A percentile compares a stretch with the other conserved stretches of the same genome.
Conservation (phyloP, 2,888 invertebrate genomes). For the Crepidodera aurea region DNA sequence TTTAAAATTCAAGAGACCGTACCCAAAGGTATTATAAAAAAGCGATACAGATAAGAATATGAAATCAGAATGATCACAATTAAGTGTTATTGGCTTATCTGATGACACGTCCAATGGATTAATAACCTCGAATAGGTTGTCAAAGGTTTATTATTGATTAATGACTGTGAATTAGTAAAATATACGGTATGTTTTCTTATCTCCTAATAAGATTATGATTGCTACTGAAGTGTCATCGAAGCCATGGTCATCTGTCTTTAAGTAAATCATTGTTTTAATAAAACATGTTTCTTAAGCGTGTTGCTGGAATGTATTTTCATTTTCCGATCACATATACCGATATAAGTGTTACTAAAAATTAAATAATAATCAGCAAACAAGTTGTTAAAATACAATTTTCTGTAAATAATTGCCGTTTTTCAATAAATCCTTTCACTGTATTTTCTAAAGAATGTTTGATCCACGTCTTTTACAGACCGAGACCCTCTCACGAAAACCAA, state of each 20-base stretch:
- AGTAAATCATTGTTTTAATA: background rate
- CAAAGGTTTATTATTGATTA: constrained; percentile 29
- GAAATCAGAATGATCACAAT: constrained; percentile 12
- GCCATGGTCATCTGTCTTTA: constrained; percentile 15
- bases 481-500: background rate
- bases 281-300: too few relatives aligned
- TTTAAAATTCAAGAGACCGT: background rate
- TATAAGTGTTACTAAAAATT: too few relatives aligned
- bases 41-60: constrained; percentile 14
- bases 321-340: too few relatives aligned
- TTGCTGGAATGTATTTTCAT: too few relatives aligned
- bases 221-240: constrained; percentile 24
- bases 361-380: too few relatives aligned
- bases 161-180: constrained; percentile 23
- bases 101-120: constrained; percentile 27
- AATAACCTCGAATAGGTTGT: constrained; percentile 29
- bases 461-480: too few relatives aligned
- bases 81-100: constrained; percentile 27
- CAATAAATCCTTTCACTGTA: too few relatives aligned
- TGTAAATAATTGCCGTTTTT: too few relatives aligned
- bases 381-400: too few relatives aligned
- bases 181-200: constrained; percentile 27
- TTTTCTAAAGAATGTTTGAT: too few relatives aligned
- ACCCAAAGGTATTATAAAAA: constrained; percentile 6
- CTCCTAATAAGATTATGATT: constrained; percentile 18